Percentiles rank a stretch among this genome's conserved stretches.
phyloP scores from a whole-genome alignment of 2,797 vertebrate species.

The Hemibagrus guttatus region DNA sequence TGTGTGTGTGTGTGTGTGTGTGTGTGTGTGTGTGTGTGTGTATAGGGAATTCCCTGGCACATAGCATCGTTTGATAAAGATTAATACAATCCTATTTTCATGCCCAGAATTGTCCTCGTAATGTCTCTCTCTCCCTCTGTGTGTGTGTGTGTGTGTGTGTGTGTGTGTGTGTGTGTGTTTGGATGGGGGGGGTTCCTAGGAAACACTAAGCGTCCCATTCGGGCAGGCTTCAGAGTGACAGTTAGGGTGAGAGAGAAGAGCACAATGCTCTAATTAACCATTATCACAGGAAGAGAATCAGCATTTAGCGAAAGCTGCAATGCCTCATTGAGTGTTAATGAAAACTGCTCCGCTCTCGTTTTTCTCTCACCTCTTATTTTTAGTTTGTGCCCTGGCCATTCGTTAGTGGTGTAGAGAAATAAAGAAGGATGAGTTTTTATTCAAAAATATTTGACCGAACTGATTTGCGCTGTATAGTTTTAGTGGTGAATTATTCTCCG shows the following conservation, averaged over 20 bases:
- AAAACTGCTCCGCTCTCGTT: constrained; percentile 25
- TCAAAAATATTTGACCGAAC: not conserved
- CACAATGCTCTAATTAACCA: constrained; percentile 75
- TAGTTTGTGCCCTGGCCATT: not conserved
- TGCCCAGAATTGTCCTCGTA: constrained; percentile 79
- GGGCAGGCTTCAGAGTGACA: constrained; percentile 69
- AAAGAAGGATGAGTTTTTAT: not conserved
- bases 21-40: too few relatives aligned
- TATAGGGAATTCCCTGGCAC: constrained; percentile 64
- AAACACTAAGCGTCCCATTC: constrained; percentile 76
- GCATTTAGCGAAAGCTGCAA: constrained; percentile 39
- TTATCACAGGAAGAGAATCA: constrained; percentile 67
- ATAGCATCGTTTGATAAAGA: constrained; percentile 79
- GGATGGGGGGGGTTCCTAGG: constrained; percentile 50
- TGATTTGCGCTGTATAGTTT: not conserved
- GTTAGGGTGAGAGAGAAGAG: constrained; percentile 47
- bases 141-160: not conserved
- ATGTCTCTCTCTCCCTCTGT: constrained; percentile 62
- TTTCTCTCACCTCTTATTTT: constrained; percentile 22
- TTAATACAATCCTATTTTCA: constrained; percentile 83
- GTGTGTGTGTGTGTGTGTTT: constrained; percentile 54
- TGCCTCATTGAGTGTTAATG: constrained; percentile 43
- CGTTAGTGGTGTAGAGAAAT: not conserved
- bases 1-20: too few relatives aligned
- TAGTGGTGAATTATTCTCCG: not conserved